A percentile compares a stretch with the other conserved stretches of the same genome.
Conservation (phyloP, 2,113 vertebrate species). For the Planiliza haematocheilus region DNA sequence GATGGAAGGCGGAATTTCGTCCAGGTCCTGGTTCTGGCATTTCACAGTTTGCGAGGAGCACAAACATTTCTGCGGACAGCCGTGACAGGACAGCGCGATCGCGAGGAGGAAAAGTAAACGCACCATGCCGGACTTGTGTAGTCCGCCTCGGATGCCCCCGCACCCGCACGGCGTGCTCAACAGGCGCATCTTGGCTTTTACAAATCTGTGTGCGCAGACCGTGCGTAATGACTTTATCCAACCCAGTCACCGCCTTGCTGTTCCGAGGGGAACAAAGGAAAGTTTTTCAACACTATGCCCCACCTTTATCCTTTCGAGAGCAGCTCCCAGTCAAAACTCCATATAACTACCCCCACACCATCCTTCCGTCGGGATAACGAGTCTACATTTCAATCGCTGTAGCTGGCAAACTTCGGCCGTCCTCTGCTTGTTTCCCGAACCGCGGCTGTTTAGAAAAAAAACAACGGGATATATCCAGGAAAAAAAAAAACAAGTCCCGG, state of each 20-base stretch:
- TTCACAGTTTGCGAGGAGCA: conserved; percentile 90
- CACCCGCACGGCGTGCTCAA: conserved; percentile 42
- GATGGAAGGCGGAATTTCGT: conserved; percentile 84
- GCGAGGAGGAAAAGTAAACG: conserved; percentile 67
- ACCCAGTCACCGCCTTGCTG: conserved; percentile 17
- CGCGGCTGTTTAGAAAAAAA: not conserved
- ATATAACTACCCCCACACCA: conserved; percentile 60
- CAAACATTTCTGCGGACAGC: conserved; percentile 87
- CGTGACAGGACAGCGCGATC: conserved; percentile 63
- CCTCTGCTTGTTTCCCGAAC: not conserved
- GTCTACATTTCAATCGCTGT: conserved; percentile 65
- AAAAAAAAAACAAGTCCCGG: not conserved
- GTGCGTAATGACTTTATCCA: conserved; percentile 44
- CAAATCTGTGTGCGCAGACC: conserved; percentile 40
- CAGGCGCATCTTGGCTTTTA: conserved; percentile 59
- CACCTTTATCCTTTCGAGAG: conserved; percentile 46
- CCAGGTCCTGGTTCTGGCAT: conserved; percentile 88
- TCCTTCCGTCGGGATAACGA: not conserved
- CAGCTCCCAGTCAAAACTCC: conserved; percentile 41
- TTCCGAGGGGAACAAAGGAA: conserved; percentile 31
- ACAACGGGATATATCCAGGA: not conserved
- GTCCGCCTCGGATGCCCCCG: conserved; percentile 24
- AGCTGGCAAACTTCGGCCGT: conserved; percentile 49
- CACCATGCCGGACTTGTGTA: conserved; percentile 32
- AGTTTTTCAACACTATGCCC: conserved; percentile 52